These are phyloP conservation scores for Scaeva pyrastri DNA, from an alignment of 2,888 invertebrate genomes.

Conservation along the genomic window DNA sequence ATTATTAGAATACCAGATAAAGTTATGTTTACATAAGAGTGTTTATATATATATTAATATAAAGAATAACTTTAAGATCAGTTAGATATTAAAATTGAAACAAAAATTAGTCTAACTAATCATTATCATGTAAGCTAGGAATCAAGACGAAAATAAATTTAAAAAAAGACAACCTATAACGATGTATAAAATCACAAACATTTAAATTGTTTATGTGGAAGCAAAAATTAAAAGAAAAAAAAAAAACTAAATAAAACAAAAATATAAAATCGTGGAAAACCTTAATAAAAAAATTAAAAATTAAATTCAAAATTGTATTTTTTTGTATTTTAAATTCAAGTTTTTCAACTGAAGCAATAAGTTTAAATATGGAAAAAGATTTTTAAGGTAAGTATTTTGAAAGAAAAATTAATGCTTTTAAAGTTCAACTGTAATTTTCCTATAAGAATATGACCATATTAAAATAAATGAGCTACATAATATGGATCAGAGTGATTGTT, in stretches of 20 bases:
- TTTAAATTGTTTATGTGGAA: conserved; percentile 60
- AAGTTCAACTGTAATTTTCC: no score
- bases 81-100: conserved; percentile 63
- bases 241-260: conserved; percentile 26
- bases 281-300: conserved; percentile 61
- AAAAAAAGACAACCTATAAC: conserved; percentile 41
- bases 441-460: no score
- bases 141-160: conserved; percentile 52
- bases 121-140: conserved; percentile 63
- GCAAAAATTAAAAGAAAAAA: conserved; percentile 45
- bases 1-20: conserved; percentile 26
- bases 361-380: no score
- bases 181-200: conserved; percentile 39
- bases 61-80: conserved; percentile 55
- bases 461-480: no score
- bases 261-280: conserved; percentile 43
- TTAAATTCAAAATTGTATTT: background rate
- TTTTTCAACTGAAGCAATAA: no score
- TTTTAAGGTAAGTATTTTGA: no score
- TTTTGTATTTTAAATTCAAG: no score
- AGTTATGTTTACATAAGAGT: conserved; percentile 64
- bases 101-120: conserved; percentile 72
- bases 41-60: conserved; percentile 43
- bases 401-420: no score
- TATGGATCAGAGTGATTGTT: no score